phyloP scores from a whole-genome alignment of 2,797 vertebrate species.

The Mus caroli region DNA sequence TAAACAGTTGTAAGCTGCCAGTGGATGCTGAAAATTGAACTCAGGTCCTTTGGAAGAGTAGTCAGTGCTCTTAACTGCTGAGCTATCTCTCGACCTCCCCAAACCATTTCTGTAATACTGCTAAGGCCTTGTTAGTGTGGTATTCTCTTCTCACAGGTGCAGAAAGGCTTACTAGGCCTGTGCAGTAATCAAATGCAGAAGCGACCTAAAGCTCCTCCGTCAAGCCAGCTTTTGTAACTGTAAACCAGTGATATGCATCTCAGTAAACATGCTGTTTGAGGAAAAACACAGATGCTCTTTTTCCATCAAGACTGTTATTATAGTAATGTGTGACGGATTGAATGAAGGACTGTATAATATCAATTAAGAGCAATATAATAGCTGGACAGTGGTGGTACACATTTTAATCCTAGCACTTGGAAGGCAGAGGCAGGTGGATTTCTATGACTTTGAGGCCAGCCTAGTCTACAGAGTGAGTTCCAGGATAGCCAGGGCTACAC shows the following conservation, averaged over 20 bases:
- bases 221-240: background rate
- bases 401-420: background rate
- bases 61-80: background rate
- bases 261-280: background rate
- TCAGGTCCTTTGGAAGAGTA: background rate
- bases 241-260: background rate
- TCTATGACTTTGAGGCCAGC: background rate
- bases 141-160: background rate
- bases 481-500: background rate
- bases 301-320: background rate
- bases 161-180: background rate
- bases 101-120: background rate
- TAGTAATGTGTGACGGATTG: background rate
- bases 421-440: background rate
- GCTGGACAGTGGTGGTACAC: background rate
- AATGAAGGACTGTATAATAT: background rate
- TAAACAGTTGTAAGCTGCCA: background rate
- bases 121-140: too few species aligned
- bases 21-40: background rate
- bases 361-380: background rate
- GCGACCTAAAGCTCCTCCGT: background rate
- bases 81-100: background rate
- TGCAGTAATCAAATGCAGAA: background rate
- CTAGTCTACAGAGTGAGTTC: background rate
- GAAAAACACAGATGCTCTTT: background rate